Conservation (phyloP, 2,113 vertebrate species). For the Austrofundulus limnaeus region DNA sequence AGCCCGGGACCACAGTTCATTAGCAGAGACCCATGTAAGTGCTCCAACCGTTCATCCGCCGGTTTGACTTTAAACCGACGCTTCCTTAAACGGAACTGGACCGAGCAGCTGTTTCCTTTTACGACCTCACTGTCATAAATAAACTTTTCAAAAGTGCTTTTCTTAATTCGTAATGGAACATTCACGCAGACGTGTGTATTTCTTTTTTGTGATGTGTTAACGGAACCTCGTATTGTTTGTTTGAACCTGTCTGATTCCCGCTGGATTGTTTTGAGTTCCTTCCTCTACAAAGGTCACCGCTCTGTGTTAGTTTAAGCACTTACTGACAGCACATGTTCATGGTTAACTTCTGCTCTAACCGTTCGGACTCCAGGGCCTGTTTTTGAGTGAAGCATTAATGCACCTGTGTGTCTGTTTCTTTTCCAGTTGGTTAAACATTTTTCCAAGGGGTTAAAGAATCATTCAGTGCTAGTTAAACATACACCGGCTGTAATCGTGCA, state of each 20-base stretch:
- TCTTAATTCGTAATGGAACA: conserved; percentile 6
- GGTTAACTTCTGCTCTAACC: conserved; percentile 3
- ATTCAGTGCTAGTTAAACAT: conserved; percentile 52
- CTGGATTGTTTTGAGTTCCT: conserved; percentile 1
- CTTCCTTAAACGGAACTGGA: conserved; percentile 13
- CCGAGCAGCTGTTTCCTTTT: conserved; percentile 44
- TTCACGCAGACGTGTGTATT: background rate
- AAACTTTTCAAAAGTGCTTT: background rate
- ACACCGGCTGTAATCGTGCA: conserved; percentile 59
- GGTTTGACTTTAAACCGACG: conserved; percentile 21
- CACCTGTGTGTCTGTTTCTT: conserved; percentile 4
- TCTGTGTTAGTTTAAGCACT: conserved; percentile 28
- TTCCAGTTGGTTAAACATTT: conserved; percentile 59
- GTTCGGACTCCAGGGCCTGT: conserved; percentile 16
- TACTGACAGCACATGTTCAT: conserved; percentile 31
- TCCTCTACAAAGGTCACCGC: background rate
- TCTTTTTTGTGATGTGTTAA: conserved; percentile 1
- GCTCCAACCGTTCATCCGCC: conserved; percentile 8
- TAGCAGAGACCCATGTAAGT: conserved; percentile 96
- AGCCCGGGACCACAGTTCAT: conserved; percentile 94
- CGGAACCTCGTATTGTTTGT: background rate
- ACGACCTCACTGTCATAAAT: conserved; percentile 2
- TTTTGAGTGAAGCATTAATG: conserved; percentile 24
- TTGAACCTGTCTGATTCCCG: background rate
- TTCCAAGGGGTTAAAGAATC: conserved; percentile 39